Conservation (phyloP, 2,113 vertebrate genomes). For the Ciconia boyciana region DNA sequence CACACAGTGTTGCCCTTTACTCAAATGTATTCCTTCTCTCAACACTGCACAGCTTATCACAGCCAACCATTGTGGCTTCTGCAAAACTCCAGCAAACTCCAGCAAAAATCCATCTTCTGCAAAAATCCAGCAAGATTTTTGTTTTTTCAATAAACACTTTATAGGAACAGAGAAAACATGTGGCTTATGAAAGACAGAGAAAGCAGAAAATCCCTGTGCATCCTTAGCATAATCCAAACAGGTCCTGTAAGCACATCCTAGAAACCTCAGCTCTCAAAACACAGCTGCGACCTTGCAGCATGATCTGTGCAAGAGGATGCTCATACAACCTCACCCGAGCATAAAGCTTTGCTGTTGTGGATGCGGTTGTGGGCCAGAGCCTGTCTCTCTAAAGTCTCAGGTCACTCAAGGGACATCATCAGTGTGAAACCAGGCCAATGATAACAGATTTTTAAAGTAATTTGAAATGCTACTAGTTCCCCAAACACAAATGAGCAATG, state of each 20-base stretch:
- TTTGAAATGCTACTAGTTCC: not conserved
- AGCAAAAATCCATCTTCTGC: too few relatives aligned
- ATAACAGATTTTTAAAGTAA: not conserved
- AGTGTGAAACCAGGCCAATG: not conserved
- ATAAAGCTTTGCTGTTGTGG: not conserved
- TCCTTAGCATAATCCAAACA: not conserved
- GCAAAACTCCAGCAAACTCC: not conserved
- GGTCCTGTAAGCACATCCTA: not conserved
- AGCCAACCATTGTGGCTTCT: not conserved
- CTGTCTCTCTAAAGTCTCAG: not conserved
- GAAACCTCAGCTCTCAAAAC: not conserved
- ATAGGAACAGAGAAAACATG: not conserved
- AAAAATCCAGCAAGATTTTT: not conserved
- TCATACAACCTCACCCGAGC: not conserved
- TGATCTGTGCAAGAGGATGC: not conserved
- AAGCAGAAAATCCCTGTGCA: not conserved
- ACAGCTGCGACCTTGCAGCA: not conserved
- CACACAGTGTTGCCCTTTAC: not conserved
- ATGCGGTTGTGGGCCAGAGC: not conserved
- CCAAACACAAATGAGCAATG: not conserved
- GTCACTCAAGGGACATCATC: not conserved
- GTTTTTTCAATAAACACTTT: not conserved
- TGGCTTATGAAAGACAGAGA: not conserved
- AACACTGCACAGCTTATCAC: not conserved
- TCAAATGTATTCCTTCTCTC: not conserved